Conservation (phyloP, 2,888 invertebrate genomes). For the Lepeophtheirus nordmannii region DNA sequence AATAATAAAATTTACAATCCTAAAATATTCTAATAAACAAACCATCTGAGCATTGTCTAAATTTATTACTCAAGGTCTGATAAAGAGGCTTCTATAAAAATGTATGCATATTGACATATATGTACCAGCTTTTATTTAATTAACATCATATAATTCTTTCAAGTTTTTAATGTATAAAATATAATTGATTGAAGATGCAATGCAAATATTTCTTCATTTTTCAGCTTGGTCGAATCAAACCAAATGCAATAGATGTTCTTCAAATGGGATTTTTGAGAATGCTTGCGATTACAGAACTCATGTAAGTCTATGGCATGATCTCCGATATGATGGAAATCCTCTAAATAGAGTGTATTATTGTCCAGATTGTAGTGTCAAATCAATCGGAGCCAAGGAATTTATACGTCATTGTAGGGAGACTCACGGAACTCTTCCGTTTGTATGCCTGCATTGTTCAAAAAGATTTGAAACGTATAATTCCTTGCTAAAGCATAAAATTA, state of each 20-base stretch:
- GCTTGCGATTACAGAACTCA: conserved; percentile 13
- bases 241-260: conserved; percentile 7
- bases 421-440: conserved; percentile 10
- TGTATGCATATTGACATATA: too few relatives aligned
- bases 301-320: conserved; percentile 19
- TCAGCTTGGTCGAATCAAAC: conserved; percentile 17
- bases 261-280: conserved; percentile 9
- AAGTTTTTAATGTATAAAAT: too few relatives aligned
- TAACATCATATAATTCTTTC: too few relatives aligned
- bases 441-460: conserved; percentile 9
- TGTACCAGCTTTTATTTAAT: too few relatives aligned
- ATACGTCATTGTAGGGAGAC: conserved; percentile 10
- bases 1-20: too few relatives aligned
- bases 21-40: too few relatives aligned
- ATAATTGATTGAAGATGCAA: too few relatives aligned
- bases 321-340: conserved; percentile 20
- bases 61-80: too few relatives aligned
- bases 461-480: conserved; percentile 20
- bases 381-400: conserved; percentile 21
- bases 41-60: too few relatives aligned
- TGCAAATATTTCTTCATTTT: neutral
- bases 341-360: conserved; percentile 22
- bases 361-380: conserved; percentile 15
- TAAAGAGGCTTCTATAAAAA: too few relatives aligned
- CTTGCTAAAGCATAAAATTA: conserved; percentile 18